These are phyloP conservation scores for Hippopotamus amphibius DNA, from an alignment of 2,113 vertebrate genomes.

Conservation along the genomic window DNA sequence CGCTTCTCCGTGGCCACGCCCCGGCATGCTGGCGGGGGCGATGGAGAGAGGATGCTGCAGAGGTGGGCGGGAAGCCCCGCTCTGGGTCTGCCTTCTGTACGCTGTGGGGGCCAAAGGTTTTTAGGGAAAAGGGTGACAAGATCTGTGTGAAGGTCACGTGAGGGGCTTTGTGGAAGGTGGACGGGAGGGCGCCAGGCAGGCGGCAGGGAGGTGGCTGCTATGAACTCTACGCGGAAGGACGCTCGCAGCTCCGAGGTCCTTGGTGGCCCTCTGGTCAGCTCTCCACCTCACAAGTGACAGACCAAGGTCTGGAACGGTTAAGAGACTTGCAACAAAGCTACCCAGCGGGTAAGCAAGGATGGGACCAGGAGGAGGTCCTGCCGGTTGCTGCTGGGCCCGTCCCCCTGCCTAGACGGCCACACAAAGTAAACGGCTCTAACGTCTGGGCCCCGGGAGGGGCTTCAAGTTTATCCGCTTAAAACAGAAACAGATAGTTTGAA, in stretches of 20 bases:
- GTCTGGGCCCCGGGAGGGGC: too few species aligned
- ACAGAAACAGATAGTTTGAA: background rate
- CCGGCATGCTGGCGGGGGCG: fast-evolving
- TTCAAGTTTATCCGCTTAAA: background rate
- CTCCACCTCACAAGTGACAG: background rate
- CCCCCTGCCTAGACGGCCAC: too few species aligned
- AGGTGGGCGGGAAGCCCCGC: background rate
- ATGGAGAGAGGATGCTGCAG: fast-evolving
- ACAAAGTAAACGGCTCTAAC: background rate
- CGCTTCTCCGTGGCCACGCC: background rate
- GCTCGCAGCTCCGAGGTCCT: background rate
- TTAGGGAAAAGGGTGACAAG: background rate
- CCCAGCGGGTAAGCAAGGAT: background rate
- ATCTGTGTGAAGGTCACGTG: background rate
- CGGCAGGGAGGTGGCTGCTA: background rate
- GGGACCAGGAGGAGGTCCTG: background rate
- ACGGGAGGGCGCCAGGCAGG: background rate
- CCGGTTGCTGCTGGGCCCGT: background rate
- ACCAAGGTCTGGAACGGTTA: background rate
- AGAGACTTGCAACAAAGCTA: background rate
- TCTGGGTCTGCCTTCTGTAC: background rate
- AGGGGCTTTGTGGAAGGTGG: background rate
- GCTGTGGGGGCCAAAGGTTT: background rate
- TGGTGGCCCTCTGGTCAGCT: background rate
- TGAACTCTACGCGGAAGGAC: background rate